phyloP scores from a whole-genome alignment of 2,113 vertebrate species.

The Narcine bancroftii region DNA sequence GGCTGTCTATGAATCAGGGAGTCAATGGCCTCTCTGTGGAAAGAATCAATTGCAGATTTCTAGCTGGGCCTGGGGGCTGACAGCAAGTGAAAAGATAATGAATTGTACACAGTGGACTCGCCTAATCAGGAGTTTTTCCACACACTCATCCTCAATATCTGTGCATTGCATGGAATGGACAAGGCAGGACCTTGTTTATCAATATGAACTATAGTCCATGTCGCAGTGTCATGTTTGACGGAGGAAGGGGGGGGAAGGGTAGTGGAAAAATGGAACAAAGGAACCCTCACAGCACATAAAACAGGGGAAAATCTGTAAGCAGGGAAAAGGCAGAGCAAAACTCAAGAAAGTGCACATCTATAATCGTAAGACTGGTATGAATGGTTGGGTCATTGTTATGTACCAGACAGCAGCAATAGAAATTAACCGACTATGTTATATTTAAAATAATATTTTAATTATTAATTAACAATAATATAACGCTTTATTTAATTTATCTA shows the following conservation, averaged over 20 bases:
- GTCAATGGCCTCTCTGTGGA: conserved; percentile 18
- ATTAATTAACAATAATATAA: too few species aligned
- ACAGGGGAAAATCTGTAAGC: not conserved
- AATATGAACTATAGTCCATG: not conserved
- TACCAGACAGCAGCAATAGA: too few species aligned
- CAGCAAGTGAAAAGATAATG: conserved; percentile 31
- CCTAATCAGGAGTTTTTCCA: conserved; percentile 11
- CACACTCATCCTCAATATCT: conserved; percentile 29
- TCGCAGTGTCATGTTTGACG: not conserved
- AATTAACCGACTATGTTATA: too few species aligned
- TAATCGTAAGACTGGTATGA: too few species aligned
- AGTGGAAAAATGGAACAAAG: not conserved
- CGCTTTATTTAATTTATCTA: too few species aligned
- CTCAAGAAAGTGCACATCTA: not conserved
- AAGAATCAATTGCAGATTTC: conserved; percentile 9
- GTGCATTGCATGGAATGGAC: not conserved
- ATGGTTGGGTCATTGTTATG: too few species aligned
- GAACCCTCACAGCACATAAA: not conserved
- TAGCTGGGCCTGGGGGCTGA: not conserved
- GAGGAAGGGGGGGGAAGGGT: not conserved
- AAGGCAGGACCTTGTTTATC: conserved; percentile 19
- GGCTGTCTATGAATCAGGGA: not conserved
- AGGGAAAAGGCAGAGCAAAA: not conserved
- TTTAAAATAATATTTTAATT: too few species aligned
- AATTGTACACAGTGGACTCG: conserved; percentile 2